These are phyloP conservation scores for Girardinichthys multiradiatus DNA, from an alignment of 2,113 vertebrate species.

Conservation along the genomic window DNA sequence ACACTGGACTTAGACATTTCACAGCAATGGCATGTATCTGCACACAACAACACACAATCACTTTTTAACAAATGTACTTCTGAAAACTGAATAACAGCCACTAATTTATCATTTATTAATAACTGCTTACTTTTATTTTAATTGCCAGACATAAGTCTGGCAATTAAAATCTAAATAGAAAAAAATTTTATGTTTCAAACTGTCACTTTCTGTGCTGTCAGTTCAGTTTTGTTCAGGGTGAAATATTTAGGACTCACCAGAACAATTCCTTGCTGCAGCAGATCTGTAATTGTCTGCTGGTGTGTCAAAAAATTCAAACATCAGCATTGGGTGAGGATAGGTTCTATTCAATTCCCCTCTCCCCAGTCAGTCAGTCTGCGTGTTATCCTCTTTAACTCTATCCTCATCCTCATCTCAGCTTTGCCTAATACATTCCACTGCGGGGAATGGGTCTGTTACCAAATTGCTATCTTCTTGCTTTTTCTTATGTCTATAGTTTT, in stretches of 20 bases:
- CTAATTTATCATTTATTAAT: neutral
- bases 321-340: conserved; percentile 71
- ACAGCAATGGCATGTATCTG: conserved; percentile 30
- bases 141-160: neutral
- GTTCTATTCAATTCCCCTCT: conserved; percentile 73
- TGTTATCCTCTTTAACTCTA: conserved; percentile 73
- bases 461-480: conserved; percentile 45
- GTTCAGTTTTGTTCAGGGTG: conserved; percentile 28
- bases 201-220: conserved; percentile 40
- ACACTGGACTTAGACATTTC: conserved; percentile 37
- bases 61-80: conserved; percentile 6
- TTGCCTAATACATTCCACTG: conserved; percentile 55
- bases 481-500: conserved; percentile 31
- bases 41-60: conserved; percentile 20
- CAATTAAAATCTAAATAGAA: neutral
- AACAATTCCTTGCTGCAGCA: conserved; percentile 51
- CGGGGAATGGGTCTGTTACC: conserved; percentile 50
- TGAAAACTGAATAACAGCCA: neutral
- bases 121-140: neutral
- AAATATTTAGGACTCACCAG: conserved; percentile 64
- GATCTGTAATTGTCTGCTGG: conserved; percentile 73
- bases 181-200: conserved; percentile 10
- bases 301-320: conserved; percentile 69
- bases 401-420: conserved; percentile 64
- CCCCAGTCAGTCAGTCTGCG: conserved; percentile 71